Base-by-base conservation (phyloP, 2,888 invertebrate genomes). In the Willowsia nigromaculata region DNA sequence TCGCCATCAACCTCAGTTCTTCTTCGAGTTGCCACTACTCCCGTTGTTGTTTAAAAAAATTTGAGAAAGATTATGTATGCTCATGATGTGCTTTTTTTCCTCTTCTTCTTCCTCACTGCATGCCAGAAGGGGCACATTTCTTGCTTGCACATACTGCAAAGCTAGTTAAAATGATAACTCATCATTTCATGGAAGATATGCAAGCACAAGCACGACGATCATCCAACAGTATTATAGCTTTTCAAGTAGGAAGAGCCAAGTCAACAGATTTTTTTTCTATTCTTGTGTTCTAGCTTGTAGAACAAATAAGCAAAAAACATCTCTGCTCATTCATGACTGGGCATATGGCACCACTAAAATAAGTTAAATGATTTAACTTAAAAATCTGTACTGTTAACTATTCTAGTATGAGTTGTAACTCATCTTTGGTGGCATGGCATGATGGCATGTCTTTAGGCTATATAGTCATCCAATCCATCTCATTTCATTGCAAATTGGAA, bases 81-180 rank as follows among this genome's bases (percentile, higher is more conserved):
- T 85, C 85, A 85, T 74, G 84, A 47, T 53, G 11, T 18, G 30
- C 18, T 65, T 62, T 56, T n/a, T 62, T 59, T 37, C 22, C 33
- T 33, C 9, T 18, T 27, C 11, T 30, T 53, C 18, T 18, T 43
- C n/a, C 25, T 4, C 6, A 30, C 27, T 13, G n/a, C 59, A 27
- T 27, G 15, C 25, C 25, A 9, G n/a, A 53, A 6, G 18, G 18
- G 3, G 50, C n/a, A n/a, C n/a, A n/a, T n/a, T n/a, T n/a, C n/a
- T n/a, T n/a, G n/a, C n/a, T n/a, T n/a, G n/a, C n/a, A n/a, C n/a
- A n/a, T 22, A 43, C 50, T 74, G 82, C 56, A 53, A 82, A 82
- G 88, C 88, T 59, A 82, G 81, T 88, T 88, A 88, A 88, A 82
- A 53, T 88, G 88, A 88, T 82, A 88, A 82, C 88, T 88, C 88